Evolutionary conservation across 1,140 invertebrate species (phyloP).

Genomic region (Aphelenchoides besseyi): DNA sequence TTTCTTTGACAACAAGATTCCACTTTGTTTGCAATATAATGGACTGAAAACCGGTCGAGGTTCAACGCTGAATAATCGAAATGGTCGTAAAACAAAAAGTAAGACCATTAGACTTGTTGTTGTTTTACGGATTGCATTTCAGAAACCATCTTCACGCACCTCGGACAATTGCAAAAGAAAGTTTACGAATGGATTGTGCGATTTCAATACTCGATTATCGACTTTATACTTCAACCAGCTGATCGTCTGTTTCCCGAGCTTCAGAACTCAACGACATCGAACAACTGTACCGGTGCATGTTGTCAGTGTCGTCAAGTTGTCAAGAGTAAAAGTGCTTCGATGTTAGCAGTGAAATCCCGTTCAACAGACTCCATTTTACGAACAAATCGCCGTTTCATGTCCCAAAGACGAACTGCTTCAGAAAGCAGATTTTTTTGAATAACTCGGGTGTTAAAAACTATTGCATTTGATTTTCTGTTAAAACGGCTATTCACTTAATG

Average conservation of each 20-base stretch:
- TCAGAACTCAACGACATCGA: conserved; percentile 14
- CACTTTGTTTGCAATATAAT: conserved; percentile 49
- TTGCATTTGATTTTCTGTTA: background rate
- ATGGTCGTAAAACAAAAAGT: conserved; percentile 8
- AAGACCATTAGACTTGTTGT: too few species aligned
- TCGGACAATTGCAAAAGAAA: background rate
- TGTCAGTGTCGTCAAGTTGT: background rate
- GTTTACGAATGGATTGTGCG: background rate
- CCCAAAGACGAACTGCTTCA: background rate
- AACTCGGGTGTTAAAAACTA: background rate
- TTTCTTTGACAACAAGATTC: conserved; percentile 10
- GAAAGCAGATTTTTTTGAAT: background rate
- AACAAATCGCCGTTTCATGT: background rate
- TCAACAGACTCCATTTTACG: background rate
- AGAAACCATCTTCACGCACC: background rate
- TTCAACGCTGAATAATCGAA: background rate
- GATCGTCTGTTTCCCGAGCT: conserved; percentile 33
- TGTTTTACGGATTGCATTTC: background rate
- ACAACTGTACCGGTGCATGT: background rate
- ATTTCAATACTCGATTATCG: conserved; percentile 20
- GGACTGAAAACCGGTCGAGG: background rate
- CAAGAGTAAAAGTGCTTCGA: conserved; percentile 20
- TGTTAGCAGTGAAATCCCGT: conserved; percentile 19
- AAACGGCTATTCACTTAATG: background rate
- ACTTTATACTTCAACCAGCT: conserved; percentile 36